Conservation (phyloP, 2,797 vertebrate species). For the Philypnodon macrostomus region DNA sequence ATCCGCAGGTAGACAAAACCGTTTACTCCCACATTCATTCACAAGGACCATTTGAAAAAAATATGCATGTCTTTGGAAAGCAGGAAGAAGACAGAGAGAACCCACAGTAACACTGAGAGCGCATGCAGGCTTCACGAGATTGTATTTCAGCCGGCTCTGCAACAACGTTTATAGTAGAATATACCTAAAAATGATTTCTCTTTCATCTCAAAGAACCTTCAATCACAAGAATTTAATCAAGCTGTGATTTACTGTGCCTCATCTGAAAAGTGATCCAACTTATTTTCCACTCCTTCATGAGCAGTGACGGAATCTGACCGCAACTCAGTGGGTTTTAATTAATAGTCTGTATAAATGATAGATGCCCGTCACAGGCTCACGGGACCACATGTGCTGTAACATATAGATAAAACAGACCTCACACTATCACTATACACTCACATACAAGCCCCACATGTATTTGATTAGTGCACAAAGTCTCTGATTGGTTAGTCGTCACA, state of each 20-base stretch:
- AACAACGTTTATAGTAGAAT: no score
- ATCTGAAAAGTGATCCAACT: constrained; percentile 49
- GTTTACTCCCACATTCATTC: no score
- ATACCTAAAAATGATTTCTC: no score
- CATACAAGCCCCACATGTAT: constrained; percentile 66
- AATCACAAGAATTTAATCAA: constrained; percentile 30
- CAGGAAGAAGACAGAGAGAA: no score
- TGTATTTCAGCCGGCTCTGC: no score
- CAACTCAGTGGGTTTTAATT: constrained; percentile 64
- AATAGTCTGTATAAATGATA: constrained; percentile 59
- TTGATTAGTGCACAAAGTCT: constrained; percentile 65
- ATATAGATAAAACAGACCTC: constrained; percentile 56
- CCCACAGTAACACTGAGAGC: no score
- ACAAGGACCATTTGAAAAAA: no score
- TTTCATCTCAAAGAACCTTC: not conserved
- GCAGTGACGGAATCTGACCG: constrained; percentile 38
- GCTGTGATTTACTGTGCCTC: constrained; percentile 42
- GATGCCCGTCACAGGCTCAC: constrained; percentile 37
- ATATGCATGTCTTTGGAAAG: no score
- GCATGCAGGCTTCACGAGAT: no score
- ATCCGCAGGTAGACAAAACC: no score
- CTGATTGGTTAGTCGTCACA: constrained; percentile 59
- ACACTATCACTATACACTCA: constrained; percentile 59
- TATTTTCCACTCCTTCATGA: constrained; percentile 64
- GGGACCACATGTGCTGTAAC: constrained; percentile 49